phyloP scores from a whole-genome alignment of 2,113 vertebrate species.

The Echinops telfairi region DNA sequence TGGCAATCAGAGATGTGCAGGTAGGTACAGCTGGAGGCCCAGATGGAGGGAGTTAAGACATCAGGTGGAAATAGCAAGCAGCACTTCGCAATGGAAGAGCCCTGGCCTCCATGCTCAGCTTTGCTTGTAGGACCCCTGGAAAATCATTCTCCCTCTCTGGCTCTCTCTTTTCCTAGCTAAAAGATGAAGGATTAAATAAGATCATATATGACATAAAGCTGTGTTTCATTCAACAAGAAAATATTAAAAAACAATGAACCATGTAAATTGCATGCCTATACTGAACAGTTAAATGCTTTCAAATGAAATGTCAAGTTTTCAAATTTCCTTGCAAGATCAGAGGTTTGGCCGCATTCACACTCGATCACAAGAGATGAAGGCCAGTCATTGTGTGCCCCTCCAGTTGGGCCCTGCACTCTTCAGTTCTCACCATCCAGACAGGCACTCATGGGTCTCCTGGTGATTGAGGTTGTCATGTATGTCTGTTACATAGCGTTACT shows the following conservation, averaged over 20 bases:
- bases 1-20: not conserved
- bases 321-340: not conserved
- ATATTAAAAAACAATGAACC: not conserved
- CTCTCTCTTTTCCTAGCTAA: not conserved
- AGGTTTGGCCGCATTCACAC: not conserved
- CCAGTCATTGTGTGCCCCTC: not conserved
- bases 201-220: not conserved
- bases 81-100: not conserved
- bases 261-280: not conserved
- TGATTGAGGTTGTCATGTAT: not conserved
- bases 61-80: not conserved
- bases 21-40: not conserved
- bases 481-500: not conserved
- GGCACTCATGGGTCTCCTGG: not conserved
- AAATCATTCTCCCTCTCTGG: not conserved
- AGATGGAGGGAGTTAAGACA: not conserved
- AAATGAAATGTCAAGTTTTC: conserved; percentile 29
- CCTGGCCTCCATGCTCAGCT: not conserved
- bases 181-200: not conserved
- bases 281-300: not conserved
- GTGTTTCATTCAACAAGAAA: conserved; percentile 22
- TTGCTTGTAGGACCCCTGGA: not conserved
- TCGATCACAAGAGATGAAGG: not conserved
- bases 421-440: accelerated
- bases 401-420: not conserved